Percentiles rank a stretch among this genome's conserved stretches.
These are phyloP conservation scores for Corythoichthys haematopterus DNA, from an alignment of 2,113 vertebrate genomes.

Conservation along the genomic window DNA sequence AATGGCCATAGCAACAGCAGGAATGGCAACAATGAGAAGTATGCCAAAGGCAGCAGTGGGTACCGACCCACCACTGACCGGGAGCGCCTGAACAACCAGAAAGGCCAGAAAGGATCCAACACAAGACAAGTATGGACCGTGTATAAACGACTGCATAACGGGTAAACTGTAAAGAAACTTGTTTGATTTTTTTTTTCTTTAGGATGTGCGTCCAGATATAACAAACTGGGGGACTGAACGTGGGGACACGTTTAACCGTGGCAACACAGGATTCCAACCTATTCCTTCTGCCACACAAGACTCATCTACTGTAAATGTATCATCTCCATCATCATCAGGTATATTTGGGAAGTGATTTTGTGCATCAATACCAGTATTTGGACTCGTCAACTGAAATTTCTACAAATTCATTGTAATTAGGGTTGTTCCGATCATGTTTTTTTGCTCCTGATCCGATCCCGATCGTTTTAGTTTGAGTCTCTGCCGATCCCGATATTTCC, in stretches of 20 bases:
- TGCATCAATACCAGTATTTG: conserved; percentile 56
- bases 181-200: not conserved
- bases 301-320: conserved; percentile 38
- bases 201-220: conserved; percentile 17
- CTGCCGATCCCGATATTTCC: too few relatives aligned
- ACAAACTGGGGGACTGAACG: conserved; percentile 48
- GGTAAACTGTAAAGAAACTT: not conserved
- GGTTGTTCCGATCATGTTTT: too few relatives aligned
- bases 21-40: conserved; percentile 39
- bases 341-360: conserved; percentile 38
- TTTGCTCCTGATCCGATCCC: too few relatives aligned
- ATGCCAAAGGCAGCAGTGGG: conserved; percentile 36
- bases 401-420: not conserved
- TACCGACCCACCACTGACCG: conserved; percentile 55
- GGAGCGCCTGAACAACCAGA: conserved; percentile 29
- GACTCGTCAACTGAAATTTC: not conserved
- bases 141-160: not conserved
- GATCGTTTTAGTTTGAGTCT: too few relatives aligned
- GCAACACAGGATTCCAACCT: conserved; percentile 2
- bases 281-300: conserved; percentile 27
- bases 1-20: conserved; percentile 47
- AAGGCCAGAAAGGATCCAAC: conserved; percentile 34
- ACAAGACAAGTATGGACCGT: conserved; percentile 28
- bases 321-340: conserved; percentile 25
- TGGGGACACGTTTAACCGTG: conserved; percentile 52